Conservation (phyloP, 2,797 vertebrate species). For the Phrynocephalus guinanensis region DNA sequence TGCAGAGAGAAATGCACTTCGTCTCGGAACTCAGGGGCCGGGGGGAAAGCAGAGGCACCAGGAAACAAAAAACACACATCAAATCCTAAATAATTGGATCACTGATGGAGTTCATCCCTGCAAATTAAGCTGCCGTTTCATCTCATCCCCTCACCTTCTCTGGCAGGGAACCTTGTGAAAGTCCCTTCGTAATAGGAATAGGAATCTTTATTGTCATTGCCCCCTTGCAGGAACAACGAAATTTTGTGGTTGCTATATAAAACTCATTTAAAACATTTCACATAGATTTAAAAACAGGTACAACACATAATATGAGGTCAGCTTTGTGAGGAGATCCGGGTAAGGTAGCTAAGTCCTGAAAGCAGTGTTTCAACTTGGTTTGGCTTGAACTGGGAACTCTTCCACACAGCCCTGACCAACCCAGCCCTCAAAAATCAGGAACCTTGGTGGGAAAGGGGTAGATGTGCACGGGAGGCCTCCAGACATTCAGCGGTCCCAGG, state of each 20-base stretch:
- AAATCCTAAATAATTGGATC: slow-evolving; percentile 67
- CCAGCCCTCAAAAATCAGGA: not conserved
- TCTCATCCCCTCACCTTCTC: slow-evolving; percentile 54
- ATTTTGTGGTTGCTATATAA: no score
- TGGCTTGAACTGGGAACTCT: not conserved
- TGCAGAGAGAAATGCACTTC: not conserved
- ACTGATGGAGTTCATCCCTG: slow-evolving; percentile 49
- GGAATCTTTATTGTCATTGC: no score
- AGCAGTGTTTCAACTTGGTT: not conserved
- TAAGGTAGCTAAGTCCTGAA: no score
- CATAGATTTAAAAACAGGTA: no score
- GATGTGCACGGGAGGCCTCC: not conserved
- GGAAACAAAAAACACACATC: slow-evolving; percentile 37
- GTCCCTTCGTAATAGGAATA: slow-evolving; percentile 19
- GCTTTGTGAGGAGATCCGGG: rapidly evolving
- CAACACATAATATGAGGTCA: not conserved
- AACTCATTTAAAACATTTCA: no score
- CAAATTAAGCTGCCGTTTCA: slow-evolving; percentile 60
- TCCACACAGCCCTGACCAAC: no score
- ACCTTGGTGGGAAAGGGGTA: not conserved
- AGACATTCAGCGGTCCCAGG: not conserved
- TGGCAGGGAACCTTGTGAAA: slow-evolving; percentile 33
- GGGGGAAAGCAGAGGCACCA: slow-evolving; percentile 13
- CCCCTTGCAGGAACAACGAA: no score
- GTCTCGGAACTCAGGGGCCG: not conserved